These are phyloP conservation scores for Panulirus ornatus DNA, from an alignment of 1,140 invertebrate species.

Conservation along the genomic window DNA sequence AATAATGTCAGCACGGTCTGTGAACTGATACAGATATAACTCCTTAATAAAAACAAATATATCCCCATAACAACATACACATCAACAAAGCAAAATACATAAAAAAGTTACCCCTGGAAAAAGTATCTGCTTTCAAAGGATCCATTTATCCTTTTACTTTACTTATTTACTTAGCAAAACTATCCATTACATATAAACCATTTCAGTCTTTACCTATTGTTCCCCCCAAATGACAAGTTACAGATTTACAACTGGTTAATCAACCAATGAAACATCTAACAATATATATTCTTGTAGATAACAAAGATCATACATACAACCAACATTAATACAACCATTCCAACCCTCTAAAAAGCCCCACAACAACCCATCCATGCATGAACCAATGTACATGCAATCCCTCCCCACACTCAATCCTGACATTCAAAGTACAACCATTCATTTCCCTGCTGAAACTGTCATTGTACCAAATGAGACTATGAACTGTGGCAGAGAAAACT, in stretches of 20 bases:
- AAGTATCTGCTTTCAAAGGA: conserved; percentile 44
- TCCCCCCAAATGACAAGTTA: conserved; percentile 33
- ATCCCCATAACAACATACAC: conserved; percentile 50
- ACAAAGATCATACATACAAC: conserved; percentile 61
- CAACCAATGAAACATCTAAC: conserved; percentile 53
- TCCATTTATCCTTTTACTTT: conserved; percentile 24
- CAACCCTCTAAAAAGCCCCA: conserved; percentile 40
- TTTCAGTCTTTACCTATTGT: conserved; percentile 12
- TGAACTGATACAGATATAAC: conserved; percentile 42
- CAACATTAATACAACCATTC: conserved; percentile 60
- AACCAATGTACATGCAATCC: conserved; percentile 16
- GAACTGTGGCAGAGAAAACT: not conserved
- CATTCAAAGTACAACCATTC: conserved; percentile 40
- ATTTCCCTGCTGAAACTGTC: conserved; percentile 43
- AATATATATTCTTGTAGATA: conserved; percentile 61
- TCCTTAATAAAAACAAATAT: conserved; percentile 26
- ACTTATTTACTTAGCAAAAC: conserved; percentile 29
- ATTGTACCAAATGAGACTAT: conserved; percentile 17
- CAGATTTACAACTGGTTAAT: conserved; percentile 55
- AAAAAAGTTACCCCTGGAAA: conserved; percentile 37
- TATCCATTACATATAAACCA: conserved; percentile 38
- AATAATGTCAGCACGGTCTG: conserved; percentile 55
- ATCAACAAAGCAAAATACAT: conserved; percentile 44
- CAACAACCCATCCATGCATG: conserved; percentile 34
- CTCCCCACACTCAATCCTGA: conserved; percentile 5